Evolutionary conservation across 2,888 invertebrate species (phyloP), one percentile per base, ranked within the genome.

Genomic region (Dryobota labecula): DNA sequence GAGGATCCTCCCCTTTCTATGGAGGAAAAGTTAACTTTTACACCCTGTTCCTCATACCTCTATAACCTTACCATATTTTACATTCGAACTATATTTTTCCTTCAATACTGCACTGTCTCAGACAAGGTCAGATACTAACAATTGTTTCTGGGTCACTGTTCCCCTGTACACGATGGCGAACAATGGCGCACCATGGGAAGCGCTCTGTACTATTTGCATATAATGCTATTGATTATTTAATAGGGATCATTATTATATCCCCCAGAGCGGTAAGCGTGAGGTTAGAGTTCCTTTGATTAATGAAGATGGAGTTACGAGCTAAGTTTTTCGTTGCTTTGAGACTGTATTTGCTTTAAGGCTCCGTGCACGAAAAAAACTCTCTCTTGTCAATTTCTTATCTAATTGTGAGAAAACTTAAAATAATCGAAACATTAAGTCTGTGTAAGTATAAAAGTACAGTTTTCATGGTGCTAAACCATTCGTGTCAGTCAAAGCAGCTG

Each of bases 181-280:
- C 86, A 85, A 86, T 85, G 67, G 84, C 45, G 0, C 41, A 54
- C 45, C 70, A 85, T 84, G 85, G 71, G 85, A 85, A 85, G 58
- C 45, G 47, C 56, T 58, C 58, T 72, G 76, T 63, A 27, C 20
- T 24, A 84, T 85, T 85, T 72, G 75, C 85, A 86, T 86, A 86
- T 84, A 85, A 85, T 85, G 69, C 68, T 64, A 78, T 76, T 70
- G 80, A 75, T 85, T 83, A 86, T 86, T 85, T 83, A 85, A 85
- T 83, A 79, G 67, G 47, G 76, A 76, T 75, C 72, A 62, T 72
- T 78, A 65, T 71, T 68, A 65, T 74, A 43, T 60, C 57, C 36
- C 27, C 51, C 43, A 54, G 51, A 61, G 61, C 51, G 53, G 49
- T 77, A 38, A 49, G 62, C n/a, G 57, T 65, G 53, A 33, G 13